These are phyloP conservation scores for Diorhabda carinulata DNA, from an alignment of 1,140 invertebrate genomes.

Conservation along the genomic window DNA sequence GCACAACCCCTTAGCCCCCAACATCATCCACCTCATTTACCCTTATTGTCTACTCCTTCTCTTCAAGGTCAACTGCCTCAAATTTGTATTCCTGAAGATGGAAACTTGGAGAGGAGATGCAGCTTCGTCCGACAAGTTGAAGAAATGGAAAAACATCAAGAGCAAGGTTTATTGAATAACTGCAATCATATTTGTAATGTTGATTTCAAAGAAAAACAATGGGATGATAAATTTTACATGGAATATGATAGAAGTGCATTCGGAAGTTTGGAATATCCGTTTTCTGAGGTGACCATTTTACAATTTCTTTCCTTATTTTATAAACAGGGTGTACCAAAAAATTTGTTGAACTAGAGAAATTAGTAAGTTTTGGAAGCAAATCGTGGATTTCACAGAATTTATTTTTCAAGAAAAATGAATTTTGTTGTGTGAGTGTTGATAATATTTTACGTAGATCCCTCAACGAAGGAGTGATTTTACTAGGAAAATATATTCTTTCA, in stretches of 20 bases:
- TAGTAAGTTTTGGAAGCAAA: no score
- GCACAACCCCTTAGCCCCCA: conserved; percentile 32
- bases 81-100: conserved; percentile 40
- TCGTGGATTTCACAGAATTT: no score
- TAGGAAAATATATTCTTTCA: no score
- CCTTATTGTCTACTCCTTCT: conserved; percentile 25
- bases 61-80: conserved; percentile 43
- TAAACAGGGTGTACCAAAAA: no score
- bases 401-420: no score
- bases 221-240: conserved; percentile 41
- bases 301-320: background rate
- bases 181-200: conserved; percentile 47
- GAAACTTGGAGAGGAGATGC: conserved; percentile 42
- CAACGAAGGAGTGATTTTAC: no score
- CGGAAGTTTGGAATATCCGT: conserved; percentile 47
- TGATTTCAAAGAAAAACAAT: conserved; percentile 44
- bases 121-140: conserved; percentile 47
- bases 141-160: conserved; percentile 41
- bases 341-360: background rate
- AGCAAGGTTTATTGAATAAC: conserved; percentile 39
- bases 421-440: no score
- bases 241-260: conserved; percentile 40
- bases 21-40: conserved; percentile 24
- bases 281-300: conserved; percentile 42
- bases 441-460: no score